Percentiles rank a stretch among this genome's conserved stretches.
Conservation (phyloP, 2,888 invertebrate genomes). For the Drosophila atroscutellata region DNA sequence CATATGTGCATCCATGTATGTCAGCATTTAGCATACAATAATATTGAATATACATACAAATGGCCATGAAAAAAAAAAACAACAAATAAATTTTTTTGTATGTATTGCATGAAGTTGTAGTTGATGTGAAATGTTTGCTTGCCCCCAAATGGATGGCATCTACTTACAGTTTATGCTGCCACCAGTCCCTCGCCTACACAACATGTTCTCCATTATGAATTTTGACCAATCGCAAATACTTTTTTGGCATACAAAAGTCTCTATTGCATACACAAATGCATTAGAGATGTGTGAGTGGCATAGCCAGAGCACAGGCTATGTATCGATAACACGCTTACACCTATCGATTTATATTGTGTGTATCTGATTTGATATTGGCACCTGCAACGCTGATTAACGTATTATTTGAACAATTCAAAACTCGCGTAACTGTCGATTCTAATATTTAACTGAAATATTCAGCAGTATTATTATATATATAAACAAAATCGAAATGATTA, state of each 20-base stretch:
- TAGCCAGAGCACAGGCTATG: neutral
- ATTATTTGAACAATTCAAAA: neutral
- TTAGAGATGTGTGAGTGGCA: constrained; percentile 10
- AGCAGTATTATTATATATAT: neutral
- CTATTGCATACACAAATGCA: constrained; percentile 35
- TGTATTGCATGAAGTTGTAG: constrained; percentile 7
- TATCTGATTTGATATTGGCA: neutral
- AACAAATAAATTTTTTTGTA: constrained; percentile 19
- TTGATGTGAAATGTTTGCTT: neutral
- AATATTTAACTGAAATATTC: neutral
- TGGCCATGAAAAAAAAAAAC: constrained; percentile 43
- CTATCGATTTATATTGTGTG: neutral
- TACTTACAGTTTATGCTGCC: constrained; percentile 42
- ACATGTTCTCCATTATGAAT: constrained; percentile 39
- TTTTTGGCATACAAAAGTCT: constrained; percentile 18
- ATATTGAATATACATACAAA: constrained; percentile 19
- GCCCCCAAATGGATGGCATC: neutral
- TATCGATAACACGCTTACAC: constrained; percentile 19
- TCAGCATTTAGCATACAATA: neutral
- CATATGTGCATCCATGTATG: constrained; percentile 2
- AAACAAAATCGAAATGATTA: neutral
- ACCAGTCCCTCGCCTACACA: constrained; percentile 32
- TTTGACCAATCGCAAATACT: constrained; percentile 16
- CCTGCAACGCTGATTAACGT: neutral
- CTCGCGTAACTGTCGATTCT: neutral